Evolutionary conservation across 2,797 vertebrate genomes (phyloP).

Genomic region (Anas bernieri): DNA sequence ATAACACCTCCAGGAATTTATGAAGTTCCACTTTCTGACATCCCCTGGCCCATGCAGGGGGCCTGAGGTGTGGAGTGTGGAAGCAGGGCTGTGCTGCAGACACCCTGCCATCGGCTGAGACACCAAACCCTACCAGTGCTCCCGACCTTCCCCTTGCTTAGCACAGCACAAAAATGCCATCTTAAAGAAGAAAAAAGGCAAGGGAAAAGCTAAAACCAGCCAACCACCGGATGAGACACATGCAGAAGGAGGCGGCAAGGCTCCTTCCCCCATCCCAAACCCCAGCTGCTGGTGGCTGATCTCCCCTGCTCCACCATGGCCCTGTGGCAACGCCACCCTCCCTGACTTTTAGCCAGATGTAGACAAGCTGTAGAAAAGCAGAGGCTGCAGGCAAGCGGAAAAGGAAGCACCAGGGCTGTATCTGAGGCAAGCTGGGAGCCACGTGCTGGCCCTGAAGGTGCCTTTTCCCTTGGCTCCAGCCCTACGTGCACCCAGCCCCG

Average conservation of each 20-base stretch:
- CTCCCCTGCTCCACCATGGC: fast-evolving
- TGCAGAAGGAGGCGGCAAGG: background rate
- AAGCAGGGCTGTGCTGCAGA: background rate
- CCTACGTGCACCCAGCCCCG: background rate
- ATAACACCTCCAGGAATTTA: background rate
- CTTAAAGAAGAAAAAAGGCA: background rate
- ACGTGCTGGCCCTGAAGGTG: background rate
- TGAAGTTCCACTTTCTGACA: background rate
- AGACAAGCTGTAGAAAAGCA: background rate
- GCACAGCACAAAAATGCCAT: background rate
- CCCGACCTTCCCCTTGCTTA: background rate
- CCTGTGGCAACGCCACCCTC: background rate
- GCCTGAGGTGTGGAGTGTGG: background rate
- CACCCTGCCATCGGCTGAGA: background rate
- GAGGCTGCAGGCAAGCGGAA: background rate
- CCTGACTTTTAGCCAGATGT: background rate
- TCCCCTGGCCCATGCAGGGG: background rate
- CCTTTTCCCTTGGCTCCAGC: background rate
- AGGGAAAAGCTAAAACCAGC: background rate
- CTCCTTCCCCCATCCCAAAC: background rate
- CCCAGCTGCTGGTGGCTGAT: background rate
- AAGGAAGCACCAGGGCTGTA: background rate
- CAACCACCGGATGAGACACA: background rate
- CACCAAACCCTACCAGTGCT: background rate
- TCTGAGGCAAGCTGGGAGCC: background rate